Evolutionary conservation across 2,888 invertebrate species (phyloP).

Genomic region (Zelleria hepariella): DNA sequence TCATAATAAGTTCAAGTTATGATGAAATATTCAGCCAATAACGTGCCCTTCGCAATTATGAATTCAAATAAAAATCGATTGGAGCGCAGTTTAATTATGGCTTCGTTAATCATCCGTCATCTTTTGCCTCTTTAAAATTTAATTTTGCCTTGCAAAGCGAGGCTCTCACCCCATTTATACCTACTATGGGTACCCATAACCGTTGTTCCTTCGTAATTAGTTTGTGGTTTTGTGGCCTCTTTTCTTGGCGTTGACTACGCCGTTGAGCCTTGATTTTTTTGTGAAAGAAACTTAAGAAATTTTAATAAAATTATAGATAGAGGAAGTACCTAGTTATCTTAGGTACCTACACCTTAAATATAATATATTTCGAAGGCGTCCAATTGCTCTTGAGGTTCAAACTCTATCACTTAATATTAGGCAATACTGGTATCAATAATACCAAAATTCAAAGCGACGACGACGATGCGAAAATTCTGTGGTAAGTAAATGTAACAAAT

Average conservation of each 20-base stretch:
- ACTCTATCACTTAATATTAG: no score
- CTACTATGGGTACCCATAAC: no score
- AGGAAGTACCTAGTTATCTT: no score
- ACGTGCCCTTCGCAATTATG: background rate
- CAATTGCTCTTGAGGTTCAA: no score
- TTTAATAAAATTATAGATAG: no score
- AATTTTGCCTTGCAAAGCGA: background rate
- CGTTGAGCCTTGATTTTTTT: background rate
- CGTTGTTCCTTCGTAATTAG: background rate
- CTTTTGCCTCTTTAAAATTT: background rate
- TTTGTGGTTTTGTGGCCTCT: background rate
- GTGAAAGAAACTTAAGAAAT: background rate
- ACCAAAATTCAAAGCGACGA: no score
- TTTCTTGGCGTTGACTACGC: background rate
- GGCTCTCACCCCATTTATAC: background rate
- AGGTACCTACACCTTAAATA: no score
- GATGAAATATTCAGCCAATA: background rate
- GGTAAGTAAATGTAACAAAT: no score
- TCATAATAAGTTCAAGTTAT: background rate
- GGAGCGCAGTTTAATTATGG: background rate
- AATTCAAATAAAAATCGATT: background rate
- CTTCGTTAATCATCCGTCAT: background rate
- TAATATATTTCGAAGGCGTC: no score
- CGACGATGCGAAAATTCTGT: no score
- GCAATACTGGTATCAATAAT: no score